Evolutionary conservation across 2,113 vertebrate genomes (phyloP), one percentile per base, ranked within the genome.

Genomic region (Mustela nigripes): DNA sequence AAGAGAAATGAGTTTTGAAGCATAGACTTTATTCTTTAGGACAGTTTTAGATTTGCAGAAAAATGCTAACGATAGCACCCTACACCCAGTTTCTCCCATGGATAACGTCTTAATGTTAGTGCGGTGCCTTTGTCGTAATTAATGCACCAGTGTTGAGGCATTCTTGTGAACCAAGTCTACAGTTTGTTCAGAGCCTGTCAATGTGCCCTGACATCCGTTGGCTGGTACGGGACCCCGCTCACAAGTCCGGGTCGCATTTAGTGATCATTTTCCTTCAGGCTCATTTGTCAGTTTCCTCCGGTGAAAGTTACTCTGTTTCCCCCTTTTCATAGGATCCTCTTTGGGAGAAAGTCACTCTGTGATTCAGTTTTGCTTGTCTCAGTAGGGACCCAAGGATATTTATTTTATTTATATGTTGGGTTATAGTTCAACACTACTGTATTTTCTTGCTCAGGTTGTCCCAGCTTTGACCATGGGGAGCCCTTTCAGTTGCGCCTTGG

Each of bases 61-160:
- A 58, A 39, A 36, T 6, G 26, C 28, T 18, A 21, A 65, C 60
- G 48, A 12, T 0, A 5, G 31, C 2, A 3, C 10, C 14, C 19
- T 6, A 0, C 21, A 0, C 48, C 7, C 22, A 10, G 8, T 5
- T n/a, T 39, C 22, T 58, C 12, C 48, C 1, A 0, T 0, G 7
- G 8, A 5, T 28, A 19, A 16, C 7, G 3, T 42, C 26, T 26
- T 69, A 9, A n/a, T 1, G 0, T 22, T 14, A 1, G 14, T 5
- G 4, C 2, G 10, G 26, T 2, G 0, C 39, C 14, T n/a, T 36
- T 6, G 31, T 71, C 10, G 1, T 11, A 18, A 2, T 16, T 1
- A 11, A 5, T 0, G 7, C 9, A 1, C 22, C 4, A 1, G 4
- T 8, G 7, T 2, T 0, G 24, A 4, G 1, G 6, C 4, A 0